Conservation (phyloP, 2,113 vertebrate genomes). For the Bos javanicus region DNA sequence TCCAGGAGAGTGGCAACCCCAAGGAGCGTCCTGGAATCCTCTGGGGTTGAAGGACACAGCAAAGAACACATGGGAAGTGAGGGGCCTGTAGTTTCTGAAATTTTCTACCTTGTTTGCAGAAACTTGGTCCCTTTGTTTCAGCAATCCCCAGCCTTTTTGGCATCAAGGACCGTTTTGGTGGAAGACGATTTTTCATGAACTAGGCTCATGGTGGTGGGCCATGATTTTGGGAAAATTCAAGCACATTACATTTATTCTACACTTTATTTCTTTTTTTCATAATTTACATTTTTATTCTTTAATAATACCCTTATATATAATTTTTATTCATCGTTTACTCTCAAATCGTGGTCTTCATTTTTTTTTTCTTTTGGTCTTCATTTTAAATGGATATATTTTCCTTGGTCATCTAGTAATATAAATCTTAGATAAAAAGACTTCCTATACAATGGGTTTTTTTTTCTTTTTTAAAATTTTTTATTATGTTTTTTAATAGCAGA, state of each 20-base stretch:
- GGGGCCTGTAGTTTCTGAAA: neutral
- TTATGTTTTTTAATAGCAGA: neutral
- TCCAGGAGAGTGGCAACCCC: neutral
- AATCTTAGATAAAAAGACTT: neutral
- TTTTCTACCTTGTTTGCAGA: neutral
- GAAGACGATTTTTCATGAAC: neutral
- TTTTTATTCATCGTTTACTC: neutral
- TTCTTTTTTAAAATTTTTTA: neutral
- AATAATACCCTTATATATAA: neutral
- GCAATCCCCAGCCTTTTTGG: neutral
- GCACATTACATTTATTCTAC: neutral
- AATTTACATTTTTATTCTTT: neutral
- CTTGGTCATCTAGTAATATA: neutral
- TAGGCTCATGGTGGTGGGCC: neutral
- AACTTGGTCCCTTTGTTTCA: neutral
- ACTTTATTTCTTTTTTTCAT: neutral
- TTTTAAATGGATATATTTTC: neutral
- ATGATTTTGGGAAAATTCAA: neutral
- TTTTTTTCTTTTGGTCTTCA: neutral
- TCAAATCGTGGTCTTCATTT: neutral
- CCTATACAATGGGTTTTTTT: neutral
- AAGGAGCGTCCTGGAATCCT: neutral
- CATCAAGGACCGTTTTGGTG: neutral
- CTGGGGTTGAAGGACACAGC: neutral
- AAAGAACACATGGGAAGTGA: neutral